These are phyloP conservation scores for Manis crassicaudata DNA, from an alignment of 2,797 vertebrate genomes.

Conservation along the genomic window DNA sequence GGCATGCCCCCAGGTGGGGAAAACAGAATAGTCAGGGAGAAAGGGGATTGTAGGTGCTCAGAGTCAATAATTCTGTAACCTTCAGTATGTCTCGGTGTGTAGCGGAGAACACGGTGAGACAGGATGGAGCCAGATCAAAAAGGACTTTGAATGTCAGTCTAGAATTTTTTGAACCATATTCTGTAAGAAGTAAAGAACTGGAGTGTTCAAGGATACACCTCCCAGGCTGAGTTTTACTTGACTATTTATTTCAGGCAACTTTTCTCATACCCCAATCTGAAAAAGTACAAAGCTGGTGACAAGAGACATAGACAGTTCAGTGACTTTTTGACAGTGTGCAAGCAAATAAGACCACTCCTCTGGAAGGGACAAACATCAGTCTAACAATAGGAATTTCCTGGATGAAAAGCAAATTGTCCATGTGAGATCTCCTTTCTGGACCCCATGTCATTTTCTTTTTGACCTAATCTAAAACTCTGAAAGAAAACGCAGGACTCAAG, in stretches of 20 bases:
- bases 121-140: conserved; percentile 14
- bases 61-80: background rate
- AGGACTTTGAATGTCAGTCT: background rate
- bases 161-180: conserved; percentile 42
- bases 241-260: conserved; percentile 16
- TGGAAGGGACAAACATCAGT: background rate
- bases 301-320: background rate
- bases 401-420: background rate
- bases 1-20: background rate
- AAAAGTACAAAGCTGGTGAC: background rate
- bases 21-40: background rate
- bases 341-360: background rate
- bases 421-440: background rate
- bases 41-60: background rate
- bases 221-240: background rate
- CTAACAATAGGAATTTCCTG: background rate
- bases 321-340: background rate
- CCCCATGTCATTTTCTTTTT: background rate
- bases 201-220: background rate
- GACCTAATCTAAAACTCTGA: background rate
- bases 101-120: background rate
- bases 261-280: background rate
- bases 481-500: background rate
- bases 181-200: conserved; percentile 10
- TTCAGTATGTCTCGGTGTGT: fast-evolving